Conservation (phyloP, 2,113 vertebrate genomes). For the Cromileptes altivelis region DNA sequence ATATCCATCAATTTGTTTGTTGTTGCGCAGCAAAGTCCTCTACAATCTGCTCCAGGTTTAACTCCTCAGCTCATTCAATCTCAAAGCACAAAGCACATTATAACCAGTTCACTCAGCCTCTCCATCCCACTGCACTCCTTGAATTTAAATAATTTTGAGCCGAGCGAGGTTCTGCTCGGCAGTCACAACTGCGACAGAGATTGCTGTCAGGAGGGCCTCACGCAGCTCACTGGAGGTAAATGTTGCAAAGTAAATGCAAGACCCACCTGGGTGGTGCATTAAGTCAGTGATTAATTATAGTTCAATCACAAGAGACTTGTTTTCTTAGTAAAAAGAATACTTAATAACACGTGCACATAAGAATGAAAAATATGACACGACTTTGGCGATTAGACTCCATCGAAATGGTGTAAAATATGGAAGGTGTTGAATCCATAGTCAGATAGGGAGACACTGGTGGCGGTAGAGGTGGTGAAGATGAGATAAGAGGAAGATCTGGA, state of each 20-base stretch:
- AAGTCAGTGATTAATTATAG: neutral
- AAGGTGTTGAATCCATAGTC: no score
- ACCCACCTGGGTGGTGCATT: neutral
- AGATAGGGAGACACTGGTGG: no score
- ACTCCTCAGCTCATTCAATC: neutral
- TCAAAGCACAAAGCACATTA: no score
- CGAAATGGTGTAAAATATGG: no score
- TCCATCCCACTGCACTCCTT: neutral
- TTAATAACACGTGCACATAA: no score
- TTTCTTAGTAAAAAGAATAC: no score
- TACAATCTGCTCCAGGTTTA: neutral
- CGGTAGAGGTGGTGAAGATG: no score
- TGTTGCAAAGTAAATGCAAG: neutral
- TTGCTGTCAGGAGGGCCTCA: neutral
- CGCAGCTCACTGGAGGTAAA: neutral
- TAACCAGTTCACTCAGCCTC: neutral
- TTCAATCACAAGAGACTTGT: no score
- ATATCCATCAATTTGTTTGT: no score
- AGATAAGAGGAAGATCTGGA: no score
- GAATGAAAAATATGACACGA: no score
- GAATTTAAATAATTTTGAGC: neutral
- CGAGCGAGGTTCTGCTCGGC: neutral
- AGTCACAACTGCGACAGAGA: neutral
- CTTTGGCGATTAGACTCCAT: no score
- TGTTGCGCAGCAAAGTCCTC: neutral